phyloP scores from a whole-genome alignment of 2,888 invertebrate genomes.

The Uropetala carovei region DNA sequence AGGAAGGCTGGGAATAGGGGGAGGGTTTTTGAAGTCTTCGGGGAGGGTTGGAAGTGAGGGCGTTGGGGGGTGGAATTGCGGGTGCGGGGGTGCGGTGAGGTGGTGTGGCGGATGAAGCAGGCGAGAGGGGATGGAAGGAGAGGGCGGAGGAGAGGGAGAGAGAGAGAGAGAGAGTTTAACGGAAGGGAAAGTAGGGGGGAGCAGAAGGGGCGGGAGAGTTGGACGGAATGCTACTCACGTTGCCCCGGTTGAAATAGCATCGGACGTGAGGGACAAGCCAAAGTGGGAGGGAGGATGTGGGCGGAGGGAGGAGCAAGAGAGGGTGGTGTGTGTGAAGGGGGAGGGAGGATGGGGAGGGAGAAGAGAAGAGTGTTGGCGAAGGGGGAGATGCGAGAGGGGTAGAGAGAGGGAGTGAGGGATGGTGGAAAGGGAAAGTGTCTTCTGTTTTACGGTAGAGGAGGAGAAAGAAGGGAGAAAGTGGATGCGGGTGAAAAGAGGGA shows the following conservation, averaged over 20 bases:
- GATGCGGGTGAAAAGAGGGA: too few relatives aligned
- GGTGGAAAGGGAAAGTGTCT: neutral
- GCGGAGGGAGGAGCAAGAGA: neutral
- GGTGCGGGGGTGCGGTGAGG: neutral
- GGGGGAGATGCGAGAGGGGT: neutral
- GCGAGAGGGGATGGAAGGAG: neutral
- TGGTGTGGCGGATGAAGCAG: too few relatives aligned
- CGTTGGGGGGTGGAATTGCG: neutral
- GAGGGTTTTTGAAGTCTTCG: neutral
- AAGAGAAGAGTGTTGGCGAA: neutral
- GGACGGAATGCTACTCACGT: constrained; percentile 56
- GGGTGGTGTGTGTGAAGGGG: neutral
- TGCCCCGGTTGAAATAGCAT: constrained; percentile 57
- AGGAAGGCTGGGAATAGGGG: neutral
- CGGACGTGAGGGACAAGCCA: constrained; percentile 60
- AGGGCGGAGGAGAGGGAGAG: too few relatives aligned
- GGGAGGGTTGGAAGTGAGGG: neutral
- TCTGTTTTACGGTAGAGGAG: neutral
- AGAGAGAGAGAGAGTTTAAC: neutral
- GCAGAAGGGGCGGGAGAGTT: neutral
- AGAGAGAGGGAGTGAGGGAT: neutral
- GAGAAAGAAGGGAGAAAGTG: too few relatives aligned
- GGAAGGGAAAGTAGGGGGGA: neutral
- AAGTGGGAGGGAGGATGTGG: constrained; percentile 1
- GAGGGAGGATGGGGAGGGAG: neutral